These are phyloP conservation scores for Gallinago stenura DNA, from an alignment of 2,797 vertebrate species.

Conservation along the genomic window DNA sequence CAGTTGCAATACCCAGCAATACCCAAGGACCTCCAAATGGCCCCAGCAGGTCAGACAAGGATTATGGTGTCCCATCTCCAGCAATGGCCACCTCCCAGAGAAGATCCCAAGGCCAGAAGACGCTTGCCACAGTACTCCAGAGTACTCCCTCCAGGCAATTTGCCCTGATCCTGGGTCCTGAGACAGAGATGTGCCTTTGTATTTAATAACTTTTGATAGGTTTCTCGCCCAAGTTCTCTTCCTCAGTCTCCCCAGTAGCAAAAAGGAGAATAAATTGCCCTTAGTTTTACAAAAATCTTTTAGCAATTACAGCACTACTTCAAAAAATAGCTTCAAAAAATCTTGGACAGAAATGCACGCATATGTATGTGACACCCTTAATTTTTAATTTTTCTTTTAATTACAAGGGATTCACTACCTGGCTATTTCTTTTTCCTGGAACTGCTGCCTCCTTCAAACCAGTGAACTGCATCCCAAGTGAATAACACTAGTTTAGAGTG, in stretches of 20 bases:
- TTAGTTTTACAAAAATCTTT: not conserved
- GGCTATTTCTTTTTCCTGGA: not conserved
- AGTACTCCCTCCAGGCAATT: not conserved
- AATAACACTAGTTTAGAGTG: not conserved
- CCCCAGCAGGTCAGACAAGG: not conserved
- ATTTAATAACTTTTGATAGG: not conserved
- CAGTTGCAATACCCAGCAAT: not conserved
- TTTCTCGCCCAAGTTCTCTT: not conserved
- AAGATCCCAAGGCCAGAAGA: not conserved
- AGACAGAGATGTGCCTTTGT: not conserved
- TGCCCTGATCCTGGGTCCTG: not conserved
- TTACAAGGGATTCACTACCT: not conserved
- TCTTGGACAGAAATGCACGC: not conserved
- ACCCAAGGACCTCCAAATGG: not conserved
- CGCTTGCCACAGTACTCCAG: not conserved
- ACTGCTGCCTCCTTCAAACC: not conserved
- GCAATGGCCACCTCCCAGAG: not conserved
- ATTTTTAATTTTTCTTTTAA: not conserved
- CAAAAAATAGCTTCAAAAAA: not conserved
- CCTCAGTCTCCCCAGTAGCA: not conserved
- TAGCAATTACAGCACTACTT: not conserved
- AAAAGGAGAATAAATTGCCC: not conserved
- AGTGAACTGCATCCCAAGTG: not conserved
- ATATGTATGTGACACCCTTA: fast-evolving
- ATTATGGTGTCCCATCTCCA: not conserved